Conservation (phyloP, 2,797 vertebrate species). For the Typhlichthys subterraneus region DNA sequence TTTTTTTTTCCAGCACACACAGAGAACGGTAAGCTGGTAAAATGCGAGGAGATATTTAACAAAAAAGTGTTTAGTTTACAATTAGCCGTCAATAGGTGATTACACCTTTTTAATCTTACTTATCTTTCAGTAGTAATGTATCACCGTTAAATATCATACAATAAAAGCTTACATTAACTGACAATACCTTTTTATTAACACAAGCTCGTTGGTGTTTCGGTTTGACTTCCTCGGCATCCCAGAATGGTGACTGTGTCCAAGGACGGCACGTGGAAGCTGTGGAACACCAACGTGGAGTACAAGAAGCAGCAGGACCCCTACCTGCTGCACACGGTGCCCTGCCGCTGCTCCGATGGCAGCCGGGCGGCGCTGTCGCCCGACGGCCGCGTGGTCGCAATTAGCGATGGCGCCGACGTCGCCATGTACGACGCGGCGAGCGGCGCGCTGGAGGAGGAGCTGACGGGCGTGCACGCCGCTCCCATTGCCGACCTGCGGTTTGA, state of each 20-base stretch:
- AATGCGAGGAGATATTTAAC: no score
- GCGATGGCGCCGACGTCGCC: slow-evolving; percentile 74
- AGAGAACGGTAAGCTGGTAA: no score
- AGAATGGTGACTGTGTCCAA: slow-evolving; percentile 96
- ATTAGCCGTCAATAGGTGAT: no score
- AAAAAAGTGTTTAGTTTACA: no score
- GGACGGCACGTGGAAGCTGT: slow-evolving; percentile 94
- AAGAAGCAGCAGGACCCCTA: slow-evolving; percentile 96
- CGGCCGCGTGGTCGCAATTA: slow-evolving; percentile 83
- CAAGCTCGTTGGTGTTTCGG: neutral
- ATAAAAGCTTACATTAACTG: no score
- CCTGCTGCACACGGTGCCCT: slow-evolving; percentile 84
- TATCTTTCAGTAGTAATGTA: no score
- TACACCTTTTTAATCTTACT: no score
- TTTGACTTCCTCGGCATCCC: neutral
- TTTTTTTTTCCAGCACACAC: no score
- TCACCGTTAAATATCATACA: no score
- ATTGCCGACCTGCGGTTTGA: slow-evolving; percentile 88
- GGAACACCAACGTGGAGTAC: slow-evolving; percentile 94
- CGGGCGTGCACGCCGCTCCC: slow-evolving; percentile 73
- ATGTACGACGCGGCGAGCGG: slow-evolving; percentile 82
- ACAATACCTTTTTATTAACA: neutral
- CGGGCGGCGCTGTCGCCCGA: slow-evolving; percentile 87
- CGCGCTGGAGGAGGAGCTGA: slow-evolving; percentile 84
- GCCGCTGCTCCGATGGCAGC: slow-evolving; percentile 73